A percentile compares a stretch with the other conserved stretches of the same genome.
Evolutionary conservation across 2,113 vertebrate genomes (phyloP).

Genomic region (Oplegnathus fasciatus): DNA sequence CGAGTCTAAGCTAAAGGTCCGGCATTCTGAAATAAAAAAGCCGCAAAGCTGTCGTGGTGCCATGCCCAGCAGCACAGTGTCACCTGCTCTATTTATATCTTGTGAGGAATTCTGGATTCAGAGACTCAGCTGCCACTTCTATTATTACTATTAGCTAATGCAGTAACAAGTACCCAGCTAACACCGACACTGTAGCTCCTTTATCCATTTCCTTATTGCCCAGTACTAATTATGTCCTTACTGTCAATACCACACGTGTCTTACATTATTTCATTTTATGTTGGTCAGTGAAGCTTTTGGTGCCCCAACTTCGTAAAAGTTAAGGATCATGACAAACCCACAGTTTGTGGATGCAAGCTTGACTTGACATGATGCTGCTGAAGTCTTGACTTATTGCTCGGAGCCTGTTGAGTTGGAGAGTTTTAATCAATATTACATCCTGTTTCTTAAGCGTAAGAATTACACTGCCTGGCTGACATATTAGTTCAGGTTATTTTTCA

Average conservation of each 20-base stretch:
- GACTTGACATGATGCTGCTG: not conserved
- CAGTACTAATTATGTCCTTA: slow-evolving; percentile 68
- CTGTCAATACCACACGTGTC: slow-evolving; percentile 42
- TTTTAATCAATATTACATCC: not conserved
- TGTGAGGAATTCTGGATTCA: slow-evolving; percentile 79
- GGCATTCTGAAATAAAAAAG: slow-evolving; percentile 59
- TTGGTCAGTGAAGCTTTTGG: not conserved
- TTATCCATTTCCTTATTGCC: slow-evolving; percentile 66
- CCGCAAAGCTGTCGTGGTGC: slow-evolving; percentile 65
- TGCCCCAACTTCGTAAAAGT: not conserved
- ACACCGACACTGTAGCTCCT: slow-evolving; percentile 55
- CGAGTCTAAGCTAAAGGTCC: slow-evolving; percentile 10
- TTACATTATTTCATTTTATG: slow-evolving; percentile 5
- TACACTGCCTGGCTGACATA: not conserved
- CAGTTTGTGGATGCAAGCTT: not conserved
- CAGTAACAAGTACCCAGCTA: slow-evolving; percentile 75
- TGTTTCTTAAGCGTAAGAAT: not conserved
- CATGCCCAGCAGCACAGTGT: slow-evolving; percentile 62
- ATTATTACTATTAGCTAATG: slow-evolving; percentile 85
- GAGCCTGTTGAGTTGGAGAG: not conserved
- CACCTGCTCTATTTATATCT: slow-evolving; percentile 82
- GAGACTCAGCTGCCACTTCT: slow-evolving; percentile 83
- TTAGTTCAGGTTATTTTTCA: no score
- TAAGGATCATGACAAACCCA: not conserved
- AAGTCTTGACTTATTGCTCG: not conserved